phyloP scores from a whole-genome alignment of 2,888 invertebrate species.

The Drosophila paranaensis region DNA sequence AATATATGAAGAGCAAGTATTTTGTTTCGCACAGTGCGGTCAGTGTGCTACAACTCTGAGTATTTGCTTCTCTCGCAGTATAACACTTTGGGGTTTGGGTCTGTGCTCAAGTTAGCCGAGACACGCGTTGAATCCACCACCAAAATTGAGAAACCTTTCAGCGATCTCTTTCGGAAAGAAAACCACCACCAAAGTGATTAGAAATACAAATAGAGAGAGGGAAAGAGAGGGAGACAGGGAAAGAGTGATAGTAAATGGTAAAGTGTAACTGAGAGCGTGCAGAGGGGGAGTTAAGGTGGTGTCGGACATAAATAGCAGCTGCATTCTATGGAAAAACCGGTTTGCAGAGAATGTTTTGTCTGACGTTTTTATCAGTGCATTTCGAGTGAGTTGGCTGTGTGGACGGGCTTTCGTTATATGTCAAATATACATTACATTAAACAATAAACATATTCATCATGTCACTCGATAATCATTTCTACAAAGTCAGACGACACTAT shows the following conservation, averaged over 20 bases:
- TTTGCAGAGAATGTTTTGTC: slow-evolving; percentile 11
- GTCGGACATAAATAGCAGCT: background rate
- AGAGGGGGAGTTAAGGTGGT: slow-evolving; percentile 2
- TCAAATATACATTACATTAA: background rate
- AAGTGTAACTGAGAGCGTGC: background rate
- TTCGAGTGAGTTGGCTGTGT: slow-evolving; percentile 9
- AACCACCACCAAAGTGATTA: slow-evolving; percentile 28
- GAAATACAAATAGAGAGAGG: background rate
- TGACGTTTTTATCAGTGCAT: slow-evolving; percentile 21
- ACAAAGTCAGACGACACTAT: slow-evolving; percentile 31
- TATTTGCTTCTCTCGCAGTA: slow-evolving; percentile 11
- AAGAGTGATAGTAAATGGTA: background rate
- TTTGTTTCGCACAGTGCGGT: slow-evolving; percentile 11
- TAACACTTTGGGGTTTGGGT: slow-evolving; percentile 54
- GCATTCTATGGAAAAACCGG: slow-evolving; percentile 12
- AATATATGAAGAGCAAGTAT: slow-evolving; percentile 43
- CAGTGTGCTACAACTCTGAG: background rate
- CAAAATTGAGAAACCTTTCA: background rate
- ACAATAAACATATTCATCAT: background rate
- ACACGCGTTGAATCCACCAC: slow-evolving; percentile 46
- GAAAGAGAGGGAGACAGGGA: background rate
- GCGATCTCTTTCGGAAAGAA: slow-evolving; percentile 29
- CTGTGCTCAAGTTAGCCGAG: slow-evolving; percentile 38
- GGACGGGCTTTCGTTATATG: background rate
- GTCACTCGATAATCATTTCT: slow-evolving; percentile 50